Conservation (phyloP, 1,140 invertebrate genomes). For the Eurytemora carolleeae region DNA sequence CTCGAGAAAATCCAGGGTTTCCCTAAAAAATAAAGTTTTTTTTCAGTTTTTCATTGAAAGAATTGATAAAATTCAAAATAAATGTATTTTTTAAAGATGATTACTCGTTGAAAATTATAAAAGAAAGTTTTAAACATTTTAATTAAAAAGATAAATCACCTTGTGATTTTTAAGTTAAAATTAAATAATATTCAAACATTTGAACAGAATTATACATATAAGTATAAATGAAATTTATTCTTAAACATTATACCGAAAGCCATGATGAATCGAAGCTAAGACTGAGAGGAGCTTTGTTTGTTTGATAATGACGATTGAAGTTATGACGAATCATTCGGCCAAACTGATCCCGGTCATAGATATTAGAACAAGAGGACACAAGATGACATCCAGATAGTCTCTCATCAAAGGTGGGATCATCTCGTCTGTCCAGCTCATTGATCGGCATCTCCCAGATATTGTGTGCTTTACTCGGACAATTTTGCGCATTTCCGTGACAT, state of each 20-base stretch:
- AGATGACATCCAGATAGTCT: slow-evolving; percentile 64
- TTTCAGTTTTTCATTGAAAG: too few species aligned
- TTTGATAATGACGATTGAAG: slow-evolving; percentile 74
- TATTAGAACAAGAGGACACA: slow-evolving; percentile 80
- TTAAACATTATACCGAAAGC: slow-evolving; percentile 40
- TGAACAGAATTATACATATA: too few species aligned
- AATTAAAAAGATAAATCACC: too few species aligned
- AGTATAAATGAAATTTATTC: too few species aligned
- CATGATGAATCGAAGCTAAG: slow-evolving; percentile 82
- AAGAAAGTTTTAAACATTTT: too few species aligned
- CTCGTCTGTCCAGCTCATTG: slow-evolving; percentile 63
- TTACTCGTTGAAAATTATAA: too few species aligned
- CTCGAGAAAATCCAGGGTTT: slow-evolving; percentile 73
- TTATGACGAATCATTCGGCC: slow-evolving; percentile 60
- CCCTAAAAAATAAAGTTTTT: slow-evolving; percentile 28
- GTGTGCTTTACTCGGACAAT: slow-evolving; percentile 65
- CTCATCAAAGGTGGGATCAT: slow-evolving; percentile 72
- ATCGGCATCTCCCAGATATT: slow-evolving; percentile 87
- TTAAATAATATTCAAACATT: too few species aligned
- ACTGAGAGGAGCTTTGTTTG: slow-evolving; percentile 69
- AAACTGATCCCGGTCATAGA: slow-evolving; percentile 68
- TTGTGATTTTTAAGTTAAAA: too few species aligned
- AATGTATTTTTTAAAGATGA: too few species aligned
- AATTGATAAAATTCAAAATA: too few species aligned
- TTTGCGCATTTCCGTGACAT: slow-evolving; percentile 73